phyloP scores from a whole-genome alignment of 2,797 vertebrate genomes.

The Pseudotriccus pelzelni region DNA sequence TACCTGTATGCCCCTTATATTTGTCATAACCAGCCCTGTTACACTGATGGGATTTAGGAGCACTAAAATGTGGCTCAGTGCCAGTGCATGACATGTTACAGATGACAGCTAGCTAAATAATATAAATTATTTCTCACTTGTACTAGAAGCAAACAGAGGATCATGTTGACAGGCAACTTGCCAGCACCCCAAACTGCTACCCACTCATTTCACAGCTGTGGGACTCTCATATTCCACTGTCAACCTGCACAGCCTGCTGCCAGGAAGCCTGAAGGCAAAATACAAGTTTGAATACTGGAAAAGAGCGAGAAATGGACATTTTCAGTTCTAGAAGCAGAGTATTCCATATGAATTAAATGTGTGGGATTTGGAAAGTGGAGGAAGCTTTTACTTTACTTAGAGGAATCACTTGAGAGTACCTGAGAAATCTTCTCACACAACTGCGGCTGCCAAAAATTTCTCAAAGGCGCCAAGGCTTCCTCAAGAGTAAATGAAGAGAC shows the following conservation, averaged over 20 bases:
- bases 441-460: constrained; percentile 3
- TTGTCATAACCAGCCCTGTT: not conserved
- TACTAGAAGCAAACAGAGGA: not conserved
- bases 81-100: not conserved
- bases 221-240: not conserved
- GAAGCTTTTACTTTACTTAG: not conserved
- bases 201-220: constrained; percentile 23
- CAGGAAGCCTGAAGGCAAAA: constrained; percentile 30
- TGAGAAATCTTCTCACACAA: not conserved
- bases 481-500: not conserved
- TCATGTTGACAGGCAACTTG: constrained; percentile 3
- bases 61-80: not conserved
- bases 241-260: not conserved
- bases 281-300: not conserved
- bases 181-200: not conserved
- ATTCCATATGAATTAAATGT: not conserved
- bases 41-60: not conserved
- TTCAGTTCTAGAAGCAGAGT: not conserved
- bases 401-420: not conserved
- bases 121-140: not conserved
- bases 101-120: not conserved
- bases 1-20: not conserved
- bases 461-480: not conserved
- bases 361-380: not conserved
- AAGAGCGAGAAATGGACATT: not conserved